Base-by-base conservation (phyloP, 2,113 vertebrate genomes). In the Sylvicapra grimmia region DNA sequence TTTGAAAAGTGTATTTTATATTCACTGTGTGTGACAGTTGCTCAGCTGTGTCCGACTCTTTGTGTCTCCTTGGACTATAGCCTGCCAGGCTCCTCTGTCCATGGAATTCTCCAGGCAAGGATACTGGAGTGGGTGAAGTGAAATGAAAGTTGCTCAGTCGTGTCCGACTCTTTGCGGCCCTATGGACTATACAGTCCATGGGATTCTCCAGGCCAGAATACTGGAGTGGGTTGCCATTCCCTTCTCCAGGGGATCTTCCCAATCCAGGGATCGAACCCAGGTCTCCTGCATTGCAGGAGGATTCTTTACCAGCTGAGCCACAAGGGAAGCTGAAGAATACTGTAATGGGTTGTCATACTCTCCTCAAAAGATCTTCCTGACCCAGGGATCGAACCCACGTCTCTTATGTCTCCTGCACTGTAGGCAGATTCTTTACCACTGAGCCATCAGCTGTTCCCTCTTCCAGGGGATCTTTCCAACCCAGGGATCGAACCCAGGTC, bases 101-200 rank as follows among this genome's bases (percentile, higher is more conserved):
- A 40, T 19, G n/a, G 68, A 40, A 72, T 72, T 40, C 68, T 72
- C n/a, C 68, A 72, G 68, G 68, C n/a, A 72, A 36, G 19, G 11
- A 72, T 36, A 36, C 10, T 36, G 68, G n/a, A 72, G 68, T 36
- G n/a, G 9, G 65, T 36, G n/a, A 72, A 72, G n/a, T 21, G 65
- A 68, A 36, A 9, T 72, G 18, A 23, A 36, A 36, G 1, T 72
- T 11, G 15, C 68, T 36, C n/a, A 72, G 19, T 36, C 9, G 0
- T 36, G 68, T 72, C n/a, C 0, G 0, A 21, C 5, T 72, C 18
- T 72, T 36, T 72, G 19, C 0, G 0, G 36, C 19, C 18, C 65
- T 21, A 36, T 23, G 18, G 9, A 36, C 68, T 36, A 23, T 72
- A 72, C 9, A 11, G 68, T 68, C 18, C 65, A 36, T 21, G 9